Evolutionary conservation across 2,113 vertebrate species (phyloP), one percentile per base, ranked within the genome.

Genomic region (Chlamydotis undulata): DNA sequence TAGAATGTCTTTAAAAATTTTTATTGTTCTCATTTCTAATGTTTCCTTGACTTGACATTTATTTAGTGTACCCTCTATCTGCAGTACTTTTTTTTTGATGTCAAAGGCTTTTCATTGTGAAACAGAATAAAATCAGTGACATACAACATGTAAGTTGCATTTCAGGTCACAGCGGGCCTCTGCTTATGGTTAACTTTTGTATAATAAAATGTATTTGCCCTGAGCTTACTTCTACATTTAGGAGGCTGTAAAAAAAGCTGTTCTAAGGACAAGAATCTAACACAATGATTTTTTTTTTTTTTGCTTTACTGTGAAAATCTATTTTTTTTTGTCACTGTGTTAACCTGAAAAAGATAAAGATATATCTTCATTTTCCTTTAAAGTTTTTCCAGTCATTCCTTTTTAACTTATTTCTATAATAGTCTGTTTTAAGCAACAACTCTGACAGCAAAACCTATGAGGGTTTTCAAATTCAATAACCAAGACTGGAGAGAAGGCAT

Each of bases 391-490:
- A 69, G 23, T 70, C 59, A 71, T 83, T 95, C 67, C 70, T 85
- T 96, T 92, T 87, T 92, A 96, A 91, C 80, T 96, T 92, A 19
- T 97, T 93, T 85, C 70, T 97, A 4, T 53, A 95, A 93, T 24
- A 85, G 53, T 73, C 83, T 94, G 55, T 93, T 94, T 89, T 85
- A 53, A 97, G 65, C 87, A 91, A 75, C 61, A 24, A 57, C 37
- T 19, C 71, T 96, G 94, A 96, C 89, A 97, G 95, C 84, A 96
- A 97, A 98, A 98, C 89, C 95, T 97, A 97, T 89, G 92, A 91
- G 92, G 64, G 80, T 95, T 97, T 97, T 98, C 96, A 97, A 91
- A 98, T 97, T 97, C 96, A 97, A 97, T 98, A 97, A 98, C 76
- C 83, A 81, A 71, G 65, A 67, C 52, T 80, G 76, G 94, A 94